phyloP scores from a whole-genome alignment of 2,888 invertebrate species.

The Opisthograptis luteolata region DNA sequence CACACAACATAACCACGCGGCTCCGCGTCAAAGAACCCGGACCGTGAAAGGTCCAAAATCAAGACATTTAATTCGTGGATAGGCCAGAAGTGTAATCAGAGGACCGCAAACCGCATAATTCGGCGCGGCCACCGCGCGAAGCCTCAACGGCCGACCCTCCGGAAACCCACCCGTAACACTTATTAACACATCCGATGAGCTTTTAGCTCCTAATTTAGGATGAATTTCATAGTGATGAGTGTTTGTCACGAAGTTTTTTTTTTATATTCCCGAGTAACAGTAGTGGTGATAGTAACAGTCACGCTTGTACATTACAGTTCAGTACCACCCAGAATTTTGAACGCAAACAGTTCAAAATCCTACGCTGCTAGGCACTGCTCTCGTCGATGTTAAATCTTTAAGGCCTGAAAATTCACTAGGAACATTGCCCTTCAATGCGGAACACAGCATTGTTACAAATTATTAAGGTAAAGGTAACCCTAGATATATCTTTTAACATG shows the following conservation, averaged over 20 bases:
- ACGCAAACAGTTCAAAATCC: too few species aligned
- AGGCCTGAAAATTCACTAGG: too few species aligned
- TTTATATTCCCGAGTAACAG: not conserved
- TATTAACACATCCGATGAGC: slow-evolving; percentile 36
- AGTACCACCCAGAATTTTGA: too few species aligned
- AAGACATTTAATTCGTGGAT: slow-evolving; percentile 31
- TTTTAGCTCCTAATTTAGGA: slow-evolving; percentile 20
- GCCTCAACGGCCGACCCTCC: slow-evolving; percentile 35
- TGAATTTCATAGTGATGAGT: slow-evolving; percentile 20
- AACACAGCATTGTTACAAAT: not conserved
- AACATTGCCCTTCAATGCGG: too few species aligned
- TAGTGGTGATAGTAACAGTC: too few species aligned
- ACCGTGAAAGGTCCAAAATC: slow-evolving; percentile 19
- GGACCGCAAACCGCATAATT: slow-evolving; percentile 40
- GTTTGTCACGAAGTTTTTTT: slow-evolving; percentile 1
- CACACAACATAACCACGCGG: not conserved
- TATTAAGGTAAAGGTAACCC: not conserved
- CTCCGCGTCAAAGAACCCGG: not conserved
- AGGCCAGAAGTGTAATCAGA: slow-evolving; percentile 31
- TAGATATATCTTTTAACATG: too few species aligned
- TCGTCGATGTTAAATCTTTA: too few species aligned
- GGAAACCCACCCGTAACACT: slow-evolving; percentile 35
- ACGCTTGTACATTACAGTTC: too few species aligned
- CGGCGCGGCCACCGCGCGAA: slow-evolving; percentile 23
- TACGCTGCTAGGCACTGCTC: too few species aligned